phyloP scores from a whole-genome alignment of 2,888 invertebrate genomes.

The Zygothrica quintamaculata region DNA sequence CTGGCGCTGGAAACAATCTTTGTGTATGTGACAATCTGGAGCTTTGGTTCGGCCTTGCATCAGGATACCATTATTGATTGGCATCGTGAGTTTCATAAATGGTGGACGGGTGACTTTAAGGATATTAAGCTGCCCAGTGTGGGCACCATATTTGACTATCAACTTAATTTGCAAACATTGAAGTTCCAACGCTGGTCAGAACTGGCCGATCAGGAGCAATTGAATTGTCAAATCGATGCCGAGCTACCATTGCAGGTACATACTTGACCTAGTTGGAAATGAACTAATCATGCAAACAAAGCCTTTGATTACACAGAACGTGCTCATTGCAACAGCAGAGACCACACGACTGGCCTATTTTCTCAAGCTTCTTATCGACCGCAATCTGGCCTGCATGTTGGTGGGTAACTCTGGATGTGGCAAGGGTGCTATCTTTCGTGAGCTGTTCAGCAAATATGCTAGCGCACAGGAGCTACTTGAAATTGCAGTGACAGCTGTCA shows the following conservation, averaged over 20 bases:
- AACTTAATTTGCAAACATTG: slow-evolving; percentile 93
- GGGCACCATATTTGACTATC: slow-evolving; percentile 95
- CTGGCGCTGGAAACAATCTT: slow-evolving; percentile 94
- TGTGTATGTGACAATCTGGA: slow-evolving; percentile 95
- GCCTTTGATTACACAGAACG: slow-evolving; percentile 86
- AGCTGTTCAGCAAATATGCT: slow-evolving; percentile 85
- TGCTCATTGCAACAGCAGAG: slow-evolving; percentile 94
- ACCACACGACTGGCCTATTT: slow-evolving; percentile 95
- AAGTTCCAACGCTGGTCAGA: slow-evolving; percentile 95
- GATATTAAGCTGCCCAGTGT: slow-evolving; percentile 93
- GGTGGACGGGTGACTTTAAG: slow-evolving; percentile 97
- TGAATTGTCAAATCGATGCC: slow-evolving; percentile 86
- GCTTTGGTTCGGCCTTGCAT: slow-evolving; percentile 95
- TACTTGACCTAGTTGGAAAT: slow-evolving; percentile 48
- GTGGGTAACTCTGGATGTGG: slow-evolving; percentile 96
- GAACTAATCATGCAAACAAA: slow-evolving; percentile 59
- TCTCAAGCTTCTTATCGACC: slow-evolving; percentile 92
- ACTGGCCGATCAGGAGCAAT: slow-evolving; percentile 87
- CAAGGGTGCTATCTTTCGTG: slow-evolving; percentile 95
- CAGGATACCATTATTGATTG: slow-evolving; percentile 96
- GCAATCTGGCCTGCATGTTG: slow-evolving; percentile 94
- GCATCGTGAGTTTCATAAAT: slow-evolving; percentile 97
- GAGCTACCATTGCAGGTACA: slow-evolving; percentile 93
- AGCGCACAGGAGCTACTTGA: slow-evolving; percentile 83
- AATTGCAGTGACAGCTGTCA: slow-evolving; percentile 87